These are phyloP conservation scores for Crocuta crocuta DNA, from an alignment of 2,113 vertebrate genomes.

Conservation along the genomic window DNA sequence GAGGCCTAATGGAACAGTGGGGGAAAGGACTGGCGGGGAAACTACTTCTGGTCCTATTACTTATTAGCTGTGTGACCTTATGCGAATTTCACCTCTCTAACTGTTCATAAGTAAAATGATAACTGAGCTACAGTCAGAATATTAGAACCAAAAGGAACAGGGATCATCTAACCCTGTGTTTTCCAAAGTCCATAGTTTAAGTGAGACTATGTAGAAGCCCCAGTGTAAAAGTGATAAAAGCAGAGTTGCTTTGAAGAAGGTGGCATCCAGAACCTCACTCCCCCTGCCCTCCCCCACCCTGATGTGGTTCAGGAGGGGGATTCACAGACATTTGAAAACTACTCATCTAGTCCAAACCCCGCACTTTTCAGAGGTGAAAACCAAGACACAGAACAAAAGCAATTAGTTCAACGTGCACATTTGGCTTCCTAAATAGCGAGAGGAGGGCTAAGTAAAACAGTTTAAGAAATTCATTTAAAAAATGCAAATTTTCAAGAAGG, in stretches of 20 bases:
- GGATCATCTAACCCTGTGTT: neutral
- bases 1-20: neutral
- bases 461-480: constrained; percentile 55
- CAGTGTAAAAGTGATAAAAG: neutral
- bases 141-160: neutral
- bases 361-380: constrained; percentile 6
- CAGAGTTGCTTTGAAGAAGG: constrained; percentile 4
- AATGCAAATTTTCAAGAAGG: neutral
- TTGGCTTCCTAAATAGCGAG: constrained; percentile 33
- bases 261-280: neutral
- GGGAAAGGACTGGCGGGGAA: neutral
- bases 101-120: neutral
- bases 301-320: neutral
- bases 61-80: neutral
- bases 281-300: neutral
- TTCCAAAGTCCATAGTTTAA: constrained; percentile 30
- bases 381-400: neutral
- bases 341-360: neutral
- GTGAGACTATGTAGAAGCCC: neutral
- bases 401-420: neutral
- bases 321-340: constrained; percentile 10
- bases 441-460: constrained; percentile 24
- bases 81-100: constrained; percentile 20
- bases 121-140: neutral
- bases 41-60: neutral